phyloP scores from a whole-genome alignment of 2,113 vertebrate genomes.

The Herpailurus yagouaroundi region DNA sequence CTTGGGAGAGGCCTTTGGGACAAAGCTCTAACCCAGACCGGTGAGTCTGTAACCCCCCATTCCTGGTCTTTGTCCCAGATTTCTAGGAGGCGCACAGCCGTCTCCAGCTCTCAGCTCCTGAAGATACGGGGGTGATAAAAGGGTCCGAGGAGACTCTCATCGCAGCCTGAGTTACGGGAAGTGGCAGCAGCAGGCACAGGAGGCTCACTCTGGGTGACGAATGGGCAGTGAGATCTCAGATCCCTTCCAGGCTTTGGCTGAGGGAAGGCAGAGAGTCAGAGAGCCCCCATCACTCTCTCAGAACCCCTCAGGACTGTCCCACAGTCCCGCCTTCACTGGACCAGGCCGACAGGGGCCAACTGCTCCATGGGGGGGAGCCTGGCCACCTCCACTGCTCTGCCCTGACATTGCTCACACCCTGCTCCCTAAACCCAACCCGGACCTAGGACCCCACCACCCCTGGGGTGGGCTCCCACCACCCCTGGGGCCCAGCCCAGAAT shows the following conservation, averaged over 20 bases:
- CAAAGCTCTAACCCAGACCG: neutral
- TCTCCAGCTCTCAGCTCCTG: neutral
- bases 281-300: neutral
- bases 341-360: neutral
- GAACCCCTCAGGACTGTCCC: fast-evolving
- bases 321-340: neutral
- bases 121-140: neutral
- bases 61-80: neutral
- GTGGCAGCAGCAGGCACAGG: fast-evolving
- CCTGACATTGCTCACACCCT: neutral
- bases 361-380: fast-evolving
- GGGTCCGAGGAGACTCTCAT: neutral
- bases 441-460: neutral
- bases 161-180: slow-evolving; percentile 22
- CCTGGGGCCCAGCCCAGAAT: neutral
- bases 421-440: neutral
- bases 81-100: neutral
- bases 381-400: fast-evolving
- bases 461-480: neutral
- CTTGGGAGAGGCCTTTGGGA: neutral
- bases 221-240: neutral
- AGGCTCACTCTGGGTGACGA: neutral
- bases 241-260: neutral
- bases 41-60: neutral
- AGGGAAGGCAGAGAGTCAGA: neutral